Evolutionary conservation across 2,888 invertebrate species (phyloP).

Genomic region (Phytoseiulus persimilis): DNA sequence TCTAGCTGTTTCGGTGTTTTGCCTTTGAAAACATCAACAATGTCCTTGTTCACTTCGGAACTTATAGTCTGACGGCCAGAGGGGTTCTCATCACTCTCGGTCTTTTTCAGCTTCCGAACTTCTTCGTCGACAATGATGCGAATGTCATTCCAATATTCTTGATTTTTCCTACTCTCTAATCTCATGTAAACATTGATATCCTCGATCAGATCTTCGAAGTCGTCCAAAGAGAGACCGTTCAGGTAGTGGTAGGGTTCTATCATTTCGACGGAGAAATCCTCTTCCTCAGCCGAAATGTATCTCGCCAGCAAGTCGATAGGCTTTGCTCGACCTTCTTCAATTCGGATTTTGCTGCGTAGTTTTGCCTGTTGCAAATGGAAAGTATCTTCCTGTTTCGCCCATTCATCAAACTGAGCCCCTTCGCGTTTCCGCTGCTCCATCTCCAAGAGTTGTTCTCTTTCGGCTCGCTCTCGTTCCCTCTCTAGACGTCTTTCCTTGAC

Average conservation of each 20-base stretch:
- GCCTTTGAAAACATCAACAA: constrained; percentile 78
- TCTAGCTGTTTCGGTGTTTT: constrained; percentile 80
- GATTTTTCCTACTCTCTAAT: constrained; percentile 76
- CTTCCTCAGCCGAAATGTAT: constrained; percentile 63
- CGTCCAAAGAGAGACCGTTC: constrained; percentile 75
- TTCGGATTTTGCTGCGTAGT: constrained; percentile 82
- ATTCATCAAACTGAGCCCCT: constrained; percentile 79
- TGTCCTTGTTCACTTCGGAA: constrained; percentile 79
- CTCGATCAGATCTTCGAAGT: constrained; percentile 87
- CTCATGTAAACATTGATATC: constrained; percentile 92
- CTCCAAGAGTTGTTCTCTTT: constrained; percentile 56
- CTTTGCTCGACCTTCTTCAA: constrained; percentile 91
- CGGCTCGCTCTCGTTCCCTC: constrained; percentile 73
- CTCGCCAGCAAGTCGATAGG: constrained; percentile 94
- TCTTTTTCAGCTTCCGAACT: constrained; percentile 70
- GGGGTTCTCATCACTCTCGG: constrained; percentile 46
- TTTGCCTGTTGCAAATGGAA: constrained; percentile 95
- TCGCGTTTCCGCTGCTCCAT: constrained; percentile 45
- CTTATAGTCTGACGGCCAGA: constrained; percentile 71
- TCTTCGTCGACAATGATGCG: constrained; percentile 90
- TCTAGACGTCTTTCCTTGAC: constrained; percentile 82
- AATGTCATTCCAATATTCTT: constrained; percentile 90
- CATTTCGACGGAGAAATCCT: constrained; percentile 66
- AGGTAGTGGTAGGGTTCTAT: constrained; percentile 94
- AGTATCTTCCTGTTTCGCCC: constrained; percentile 92